A percentile compares a stretch with the other conserved stretches of the same genome.
phyloP scores from a whole-genome alignment of 2,113 vertebrate genomes.

The Leptosomus discolor region DNA sequence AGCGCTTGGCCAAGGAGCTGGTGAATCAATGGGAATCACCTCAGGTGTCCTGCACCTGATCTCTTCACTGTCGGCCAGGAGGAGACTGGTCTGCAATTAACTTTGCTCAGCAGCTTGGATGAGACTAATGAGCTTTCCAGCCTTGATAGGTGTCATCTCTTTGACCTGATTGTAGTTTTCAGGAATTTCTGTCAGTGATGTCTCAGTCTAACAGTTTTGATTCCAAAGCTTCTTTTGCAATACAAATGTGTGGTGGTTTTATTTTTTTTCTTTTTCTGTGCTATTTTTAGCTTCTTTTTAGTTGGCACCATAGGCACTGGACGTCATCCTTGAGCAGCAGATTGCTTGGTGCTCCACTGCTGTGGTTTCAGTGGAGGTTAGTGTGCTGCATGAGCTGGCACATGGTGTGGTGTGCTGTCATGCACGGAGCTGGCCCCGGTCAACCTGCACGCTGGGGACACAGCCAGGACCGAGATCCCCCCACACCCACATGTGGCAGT shows the following conservation, averaged over 20 bases:
- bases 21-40: not conserved
- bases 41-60: not conserved
- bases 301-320: not conserved
- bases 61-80: not conserved
- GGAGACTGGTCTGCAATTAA: not conserved
- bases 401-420: rapidly evolving
- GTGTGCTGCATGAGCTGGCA: not conserved
- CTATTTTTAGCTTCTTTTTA: conserved; percentile 31
- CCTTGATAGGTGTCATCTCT: not conserved
- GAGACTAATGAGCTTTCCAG: not conserved
- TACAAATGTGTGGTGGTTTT: not conserved
- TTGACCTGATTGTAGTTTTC: not conserved
- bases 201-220: not conserved
- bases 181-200: not conserved
- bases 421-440: not conserved
- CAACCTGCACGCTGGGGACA: rapidly evolving
- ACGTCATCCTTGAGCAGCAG: not conserved
- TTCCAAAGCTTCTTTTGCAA: not conserved
- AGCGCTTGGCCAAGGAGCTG: not conserved
- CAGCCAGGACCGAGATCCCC: not conserved
- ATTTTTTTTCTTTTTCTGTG: not conserved
- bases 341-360: not conserved
- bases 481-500: rapidly evolving
- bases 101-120: not conserved
- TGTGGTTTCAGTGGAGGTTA: not conserved